Base-by-base conservation (phyloP, 2,113 vertebrate species). In the Crotalus tigris region DNA sequence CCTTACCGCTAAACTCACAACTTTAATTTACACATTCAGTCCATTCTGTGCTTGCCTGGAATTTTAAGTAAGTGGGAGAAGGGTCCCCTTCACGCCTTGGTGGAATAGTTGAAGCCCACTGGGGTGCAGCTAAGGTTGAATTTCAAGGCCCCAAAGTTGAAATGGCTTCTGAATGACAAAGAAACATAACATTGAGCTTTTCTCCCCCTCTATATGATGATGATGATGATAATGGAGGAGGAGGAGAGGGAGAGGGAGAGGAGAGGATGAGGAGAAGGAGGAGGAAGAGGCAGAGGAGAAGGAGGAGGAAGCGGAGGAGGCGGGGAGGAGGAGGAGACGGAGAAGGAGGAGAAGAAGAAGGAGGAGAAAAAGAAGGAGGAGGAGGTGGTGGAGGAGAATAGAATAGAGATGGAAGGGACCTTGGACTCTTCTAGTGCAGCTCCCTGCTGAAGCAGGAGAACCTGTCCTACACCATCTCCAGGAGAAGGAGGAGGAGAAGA, bases 261-360 rank as follows among this genome's bases (percentile, higher is more conserved):
- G 55, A 6, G 55, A 2, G 55, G 55, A 57, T 1, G 57, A 6
- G 0, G 57, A 21, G 19, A 3, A 10, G 24, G 0, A 11, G 24
- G 1, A 61, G 24, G 10, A 49, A 9, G 0, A 59, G 58, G 0
- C 9, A 23, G 1, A 59, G 58, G 1, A 59, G 58, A 0, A 9
- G 58, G 0, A 59, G 23, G 9, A 59, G 57, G 1, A 24, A 6
- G 6, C 23, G 21, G 1, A 24, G 23, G 1, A 26, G 57, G 2
- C 24, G 23, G 0, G 24, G 9, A 59, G 57, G 0, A 24, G 6
- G 6, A 58, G 21, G 0, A 24, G 23, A 1, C 10, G 57, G 0
- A 59, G 58, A 0, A 59, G 23, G 1, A 59, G 58, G 4, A 24
- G 39, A 39, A 59, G 58, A 0, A 59, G 23, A 0, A 59, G 58